A percentile compares a stretch with the other conserved stretches of the same genome.
These are phyloP conservation scores for Pandion haliaetus DNA, from an alignment of 2,113 vertebrate genomes.

Conservation along the genomic window DNA sequence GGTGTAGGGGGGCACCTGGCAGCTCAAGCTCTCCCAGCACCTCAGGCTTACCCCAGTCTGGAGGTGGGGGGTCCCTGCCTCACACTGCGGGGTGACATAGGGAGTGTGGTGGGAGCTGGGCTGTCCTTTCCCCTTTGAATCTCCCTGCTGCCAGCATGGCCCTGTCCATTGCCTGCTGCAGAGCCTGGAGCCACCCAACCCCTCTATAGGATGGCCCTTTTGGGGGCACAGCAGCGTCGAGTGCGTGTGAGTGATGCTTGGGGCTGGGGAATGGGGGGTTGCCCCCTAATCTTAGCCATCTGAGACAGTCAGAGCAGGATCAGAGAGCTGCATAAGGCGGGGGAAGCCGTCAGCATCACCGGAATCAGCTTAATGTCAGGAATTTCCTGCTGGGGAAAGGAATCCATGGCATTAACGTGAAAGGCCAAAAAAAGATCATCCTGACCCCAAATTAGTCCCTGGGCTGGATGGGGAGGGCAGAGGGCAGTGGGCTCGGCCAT, in stretches of 20 bases:
- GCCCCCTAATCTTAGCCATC: fast-evolving
- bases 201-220: fast-evolving
- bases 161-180: fast-evolving
- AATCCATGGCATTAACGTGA: constrained; percentile 1
- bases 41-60: background rate
- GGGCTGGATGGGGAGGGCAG: background rate
- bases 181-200: background rate
- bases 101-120: fast-evolving
- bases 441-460: background rate
- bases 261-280: background rate
- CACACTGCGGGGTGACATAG: fast-evolving
- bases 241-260: too few relatives aligned
- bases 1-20: background rate
- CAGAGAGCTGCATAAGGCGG: background rate
- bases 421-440: background rate
- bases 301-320: fast-evolving
- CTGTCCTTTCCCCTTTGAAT: background rate
- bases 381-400: constrained; percentile 42
- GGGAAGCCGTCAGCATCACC: background rate
- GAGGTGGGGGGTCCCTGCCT: background rate
- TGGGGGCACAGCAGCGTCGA: fast-evolving
- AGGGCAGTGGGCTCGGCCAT: fast-evolving
- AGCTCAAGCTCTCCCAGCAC: background rate
- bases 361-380: constrained; percentile 14
- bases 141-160: background rate